These are phyloP conservation scores for Pteromalus puparum DNA, from an alignment of 1,140 invertebrate genomes.

Conservation along the genomic window DNA sequence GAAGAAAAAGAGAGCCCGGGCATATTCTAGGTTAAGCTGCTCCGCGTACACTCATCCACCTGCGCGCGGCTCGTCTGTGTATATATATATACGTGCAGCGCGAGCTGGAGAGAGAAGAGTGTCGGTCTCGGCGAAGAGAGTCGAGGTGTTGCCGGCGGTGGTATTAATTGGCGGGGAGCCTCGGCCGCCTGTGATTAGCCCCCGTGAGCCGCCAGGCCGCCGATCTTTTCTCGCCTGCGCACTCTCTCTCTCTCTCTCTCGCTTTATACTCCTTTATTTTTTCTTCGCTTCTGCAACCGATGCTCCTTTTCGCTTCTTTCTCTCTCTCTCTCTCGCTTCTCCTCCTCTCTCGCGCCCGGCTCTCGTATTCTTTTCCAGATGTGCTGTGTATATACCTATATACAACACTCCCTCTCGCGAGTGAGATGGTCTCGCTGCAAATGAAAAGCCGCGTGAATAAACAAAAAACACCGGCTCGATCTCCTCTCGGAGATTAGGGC, in stretches of 20 bases:
- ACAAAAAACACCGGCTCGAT: constrained; percentile 13
- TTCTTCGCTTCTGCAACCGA: constrained; percentile 1
- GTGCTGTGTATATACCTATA: neutral
- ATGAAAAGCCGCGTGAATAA: constrained; percentile 43
- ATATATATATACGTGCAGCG: neutral
- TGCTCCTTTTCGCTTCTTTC: neutral
- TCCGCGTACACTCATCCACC: neutral
- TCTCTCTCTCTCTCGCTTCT: constrained; percentile 5
- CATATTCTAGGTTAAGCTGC: constrained; percentile 30
- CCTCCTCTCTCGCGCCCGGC: neutral
- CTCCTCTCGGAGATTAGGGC: too few species aligned
- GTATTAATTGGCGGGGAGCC: constrained; percentile 70
- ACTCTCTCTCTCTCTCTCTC: neutral
- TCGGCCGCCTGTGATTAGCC: constrained; percentile 70
- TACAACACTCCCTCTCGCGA: neutral
- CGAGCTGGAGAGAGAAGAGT: constrained; percentile 40
- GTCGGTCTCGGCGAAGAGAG: constrained; percentile 28
- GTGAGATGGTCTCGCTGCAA: neutral
- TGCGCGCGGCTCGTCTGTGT: neutral
- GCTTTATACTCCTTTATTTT: constrained; percentile 8
- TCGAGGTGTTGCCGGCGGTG: constrained; percentile 69
- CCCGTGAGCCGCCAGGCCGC: constrained; percentile 63
- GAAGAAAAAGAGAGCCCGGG: neutral
- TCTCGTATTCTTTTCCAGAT: neutral
- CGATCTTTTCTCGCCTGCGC: constrained; percentile 45